Percentiles rank a stretch among this genome's conserved stretches.
These are phyloP conservation scores for Hirtodrosophila alboralis DNA, from an alignment of 2,888 invertebrate genomes.

Conservation along the genomic window DNA sequence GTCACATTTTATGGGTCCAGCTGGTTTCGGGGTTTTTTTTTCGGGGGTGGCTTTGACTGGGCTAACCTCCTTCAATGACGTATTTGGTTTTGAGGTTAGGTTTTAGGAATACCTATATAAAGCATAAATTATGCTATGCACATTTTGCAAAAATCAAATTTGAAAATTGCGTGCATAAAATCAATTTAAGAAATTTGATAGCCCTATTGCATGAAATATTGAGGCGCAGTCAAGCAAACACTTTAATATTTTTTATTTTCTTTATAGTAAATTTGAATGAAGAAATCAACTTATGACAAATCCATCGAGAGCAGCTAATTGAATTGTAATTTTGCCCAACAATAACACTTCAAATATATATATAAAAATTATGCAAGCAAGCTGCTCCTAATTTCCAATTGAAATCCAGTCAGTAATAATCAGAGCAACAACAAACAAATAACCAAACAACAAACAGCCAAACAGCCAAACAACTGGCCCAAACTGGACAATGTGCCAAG, in stretches of 20 bases:
- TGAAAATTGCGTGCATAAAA: too few relatives aligned
- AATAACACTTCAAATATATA: constrained; percentile 3
- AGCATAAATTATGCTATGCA: too few relatives aligned
- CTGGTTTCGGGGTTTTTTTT: constrained; percentile 7
- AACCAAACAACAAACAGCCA: constrained; percentile 1
- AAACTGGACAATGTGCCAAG: constrained; percentile 51
- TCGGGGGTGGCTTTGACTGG: constrained; percentile 7
- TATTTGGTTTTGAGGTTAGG: constrained; percentile 12
- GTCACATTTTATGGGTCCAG: constrained; percentile 37
- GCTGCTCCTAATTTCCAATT: constrained; percentile 57
- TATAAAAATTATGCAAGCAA: constrained; percentile 44
- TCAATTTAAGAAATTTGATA: too few relatives aligned
- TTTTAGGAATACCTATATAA: neutral
- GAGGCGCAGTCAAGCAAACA: too few relatives aligned
- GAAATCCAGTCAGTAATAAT: constrained; percentile 51
- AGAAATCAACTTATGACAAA: neutral
- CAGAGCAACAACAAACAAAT: constrained; percentile 7
- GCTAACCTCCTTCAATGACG: constrained; percentile 7
- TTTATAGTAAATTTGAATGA: neutral
- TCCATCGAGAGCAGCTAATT: constrained; percentile 27
- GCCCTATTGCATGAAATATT: too few relatives aligned
- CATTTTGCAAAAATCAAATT: too few relatives aligned
- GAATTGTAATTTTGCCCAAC: constrained; percentile 24
- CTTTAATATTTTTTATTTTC: too few relatives aligned
- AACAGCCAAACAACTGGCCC: constrained; percentile 13